A percentile compares a stretch with the other conserved stretches of the same genome.
phyloP scores from a whole-genome alignment of 2,113 vertebrate genomes.

The Pedetes capensis region DNA sequence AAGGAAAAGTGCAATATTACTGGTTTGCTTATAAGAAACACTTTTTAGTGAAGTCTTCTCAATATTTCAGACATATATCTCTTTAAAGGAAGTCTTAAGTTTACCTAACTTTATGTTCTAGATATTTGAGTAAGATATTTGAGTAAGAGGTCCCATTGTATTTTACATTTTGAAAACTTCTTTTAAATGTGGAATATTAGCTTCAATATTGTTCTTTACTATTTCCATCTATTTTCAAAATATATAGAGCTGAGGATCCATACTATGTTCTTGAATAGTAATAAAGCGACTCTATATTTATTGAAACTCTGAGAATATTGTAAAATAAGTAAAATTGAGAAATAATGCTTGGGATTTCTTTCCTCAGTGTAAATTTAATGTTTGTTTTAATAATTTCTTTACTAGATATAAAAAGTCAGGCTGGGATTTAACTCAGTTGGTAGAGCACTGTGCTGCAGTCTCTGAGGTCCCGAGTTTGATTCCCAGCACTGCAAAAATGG shows the following conservation, averaged over 20 bases:
- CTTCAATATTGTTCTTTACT: not conserved
- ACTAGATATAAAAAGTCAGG: no score
- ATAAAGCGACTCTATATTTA: not conserved
- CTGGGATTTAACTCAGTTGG: no score
- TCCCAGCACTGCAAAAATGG: no score
- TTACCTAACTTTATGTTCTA: not conserved
- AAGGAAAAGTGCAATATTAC: not conserved
- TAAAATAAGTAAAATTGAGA: not conserved
- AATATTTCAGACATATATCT: not conserved
- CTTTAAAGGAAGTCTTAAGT: not conserved
- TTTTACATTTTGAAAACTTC: not conserved
- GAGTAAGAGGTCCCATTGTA: not conserved
- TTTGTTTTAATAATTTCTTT: not conserved
- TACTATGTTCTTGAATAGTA: not conserved
- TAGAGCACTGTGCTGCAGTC: no score
- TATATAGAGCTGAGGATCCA: not conserved
- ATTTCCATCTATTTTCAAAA: not conserved
- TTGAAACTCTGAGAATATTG: not conserved
- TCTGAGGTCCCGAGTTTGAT: no score
- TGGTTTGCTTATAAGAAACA: not conserved
- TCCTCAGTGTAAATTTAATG: not conserved
- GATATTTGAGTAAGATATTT: constrained; percentile 23
- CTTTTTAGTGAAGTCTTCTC: not conserved
- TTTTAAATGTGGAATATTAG: not conserved
- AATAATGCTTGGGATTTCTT: not conserved